Evolutionary conservation across 2,888 invertebrate genomes (phyloP).

Genomic region (Cheilosia scutellata): DNA sequence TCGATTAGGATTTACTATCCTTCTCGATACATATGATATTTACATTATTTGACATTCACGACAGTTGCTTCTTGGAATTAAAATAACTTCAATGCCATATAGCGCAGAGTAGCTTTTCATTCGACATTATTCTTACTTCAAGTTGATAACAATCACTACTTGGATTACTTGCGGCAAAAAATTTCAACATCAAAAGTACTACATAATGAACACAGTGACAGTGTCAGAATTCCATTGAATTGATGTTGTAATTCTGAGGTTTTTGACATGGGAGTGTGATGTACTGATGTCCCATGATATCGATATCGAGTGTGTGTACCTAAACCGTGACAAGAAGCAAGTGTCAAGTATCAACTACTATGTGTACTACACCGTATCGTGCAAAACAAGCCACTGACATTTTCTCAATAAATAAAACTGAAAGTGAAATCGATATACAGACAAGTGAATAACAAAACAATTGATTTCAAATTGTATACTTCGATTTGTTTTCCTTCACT

Average conservation of each 20-base stretch:
- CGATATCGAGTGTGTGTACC: not conserved
- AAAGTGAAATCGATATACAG: conserved; percentile 12
- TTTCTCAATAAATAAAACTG: conserved; percentile 3
- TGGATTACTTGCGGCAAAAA: too few species aligned
- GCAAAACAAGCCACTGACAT: not conserved
- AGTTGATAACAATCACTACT: too few species aligned
- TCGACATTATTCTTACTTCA: too few species aligned
- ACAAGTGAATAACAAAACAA: conserved; percentile 5
- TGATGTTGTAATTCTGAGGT: not conserved
- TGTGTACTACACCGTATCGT: not conserved
- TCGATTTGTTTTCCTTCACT: not conserved
- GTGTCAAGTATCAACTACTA: not conserved
- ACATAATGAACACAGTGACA: not conserved
- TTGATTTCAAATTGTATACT: conserved; percentile 19
- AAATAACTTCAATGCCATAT: too few species aligned
- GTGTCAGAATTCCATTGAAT: not conserved
- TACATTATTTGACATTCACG: too few species aligned
- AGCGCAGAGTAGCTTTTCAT: too few species aligned
- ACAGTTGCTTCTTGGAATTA: too few species aligned
- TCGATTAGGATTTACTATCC: too few species aligned
- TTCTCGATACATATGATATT: too few species aligned
- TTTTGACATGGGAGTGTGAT: not conserved
- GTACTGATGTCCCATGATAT: not conserved
- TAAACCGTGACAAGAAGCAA: not conserved
- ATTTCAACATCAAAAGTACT: too few species aligned